Evolutionary conservation across 2,113 vertebrate genomes (phyloP), one percentile per base, ranked within the genome.

Genomic region (Gadus macrocephalus): DNA sequence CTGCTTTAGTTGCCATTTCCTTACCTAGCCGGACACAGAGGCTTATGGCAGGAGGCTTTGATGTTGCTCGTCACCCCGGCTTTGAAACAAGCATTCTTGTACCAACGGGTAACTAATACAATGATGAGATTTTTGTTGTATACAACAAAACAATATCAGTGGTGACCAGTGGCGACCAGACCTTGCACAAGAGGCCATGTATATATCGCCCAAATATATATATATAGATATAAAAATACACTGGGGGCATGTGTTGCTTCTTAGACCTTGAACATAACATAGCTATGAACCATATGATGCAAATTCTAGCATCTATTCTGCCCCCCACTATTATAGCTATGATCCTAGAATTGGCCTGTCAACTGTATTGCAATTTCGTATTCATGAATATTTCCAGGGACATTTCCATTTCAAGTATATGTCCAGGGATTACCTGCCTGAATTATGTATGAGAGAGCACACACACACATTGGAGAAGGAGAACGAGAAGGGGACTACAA

Each of bases 351-450:
- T 72, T 80, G 72, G 74, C 53, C 78, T 72, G 78, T 85, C 78
- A 83, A 62, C 59, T 14, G 59, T 68, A 78, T 85, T 83, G 75
- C 74, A 20, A 90, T 87, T 89, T 88, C 66, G 81, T 82, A 88
- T 89, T 90, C 83, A 89, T 87, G 78, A 77, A 82, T 66, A 81
- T 75, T 81, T 87, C 78, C 67, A 74, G 72, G 80, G 81, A 83
- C 81, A 86, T 84, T 74, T 78, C 71, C 72, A 75, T 69, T 72
- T 64, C 70, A 72, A 70, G 64, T 81, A 80, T 64, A 79, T 63
- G 60, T 78, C 78, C 49, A 72, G 76, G 82, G 82, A 87, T 86
- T 83, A 83, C 81, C 76, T 78, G 49, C 74, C 75, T 86, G 78
- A 85, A 89, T 85, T 79, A 81, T 81, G 82, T 79, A 85, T 81